Evolutionary conservation across 2,888 invertebrate genomes (phyloP).

Genomic region (Cataglyphis rosenhaueri): DNA sequence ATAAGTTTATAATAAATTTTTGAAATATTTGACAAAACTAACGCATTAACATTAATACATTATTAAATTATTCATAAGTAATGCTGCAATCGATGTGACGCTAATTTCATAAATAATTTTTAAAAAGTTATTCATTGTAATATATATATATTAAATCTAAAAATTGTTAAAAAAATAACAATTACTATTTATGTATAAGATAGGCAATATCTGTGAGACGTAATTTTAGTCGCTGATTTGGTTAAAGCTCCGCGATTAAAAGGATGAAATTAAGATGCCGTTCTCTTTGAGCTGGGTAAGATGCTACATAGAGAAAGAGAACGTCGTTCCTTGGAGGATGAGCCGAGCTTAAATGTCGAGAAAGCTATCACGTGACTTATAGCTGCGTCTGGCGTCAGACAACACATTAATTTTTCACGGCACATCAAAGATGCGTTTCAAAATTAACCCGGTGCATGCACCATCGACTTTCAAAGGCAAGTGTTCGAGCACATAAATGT

Average conservation of each 20-base stretch:
- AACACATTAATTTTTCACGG: constrained; percentile 66
- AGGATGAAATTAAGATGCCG: constrained; percentile 35
- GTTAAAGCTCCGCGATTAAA: constrained; percentile 27
- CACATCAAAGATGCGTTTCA: constrained; percentile 22
- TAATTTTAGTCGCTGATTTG: constrained; percentile 22
- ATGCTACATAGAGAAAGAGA: neutral
- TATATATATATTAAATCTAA: neutral
- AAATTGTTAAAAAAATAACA: constrained; percentile 6
- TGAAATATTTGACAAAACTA: neutral
- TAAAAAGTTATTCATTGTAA: neutral
- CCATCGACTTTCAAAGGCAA: constrained; percentile 31
- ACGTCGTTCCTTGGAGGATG: constrained; percentile 10
- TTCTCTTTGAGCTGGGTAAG: constrained; percentile 6
- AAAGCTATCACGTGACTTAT: constrained; percentile 4
- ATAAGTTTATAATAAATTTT: neutral
- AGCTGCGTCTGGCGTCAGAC: constrained; percentile 27
- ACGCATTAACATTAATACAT: neutral
- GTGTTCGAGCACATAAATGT: neutral
- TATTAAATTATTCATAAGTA: neutral
- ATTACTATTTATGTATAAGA: constrained; percentile 48
- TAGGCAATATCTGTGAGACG: constrained; percentile 19
- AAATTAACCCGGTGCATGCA: constrained; percentile 32
- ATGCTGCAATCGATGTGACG: neutral
- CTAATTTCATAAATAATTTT: neutral
- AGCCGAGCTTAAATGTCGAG: constrained; percentile 44